These are phyloP conservation scores for Spodoptera litura DNA, from an alignment of 1,140 invertebrate genomes.

Conservation along the genomic window DNA sequence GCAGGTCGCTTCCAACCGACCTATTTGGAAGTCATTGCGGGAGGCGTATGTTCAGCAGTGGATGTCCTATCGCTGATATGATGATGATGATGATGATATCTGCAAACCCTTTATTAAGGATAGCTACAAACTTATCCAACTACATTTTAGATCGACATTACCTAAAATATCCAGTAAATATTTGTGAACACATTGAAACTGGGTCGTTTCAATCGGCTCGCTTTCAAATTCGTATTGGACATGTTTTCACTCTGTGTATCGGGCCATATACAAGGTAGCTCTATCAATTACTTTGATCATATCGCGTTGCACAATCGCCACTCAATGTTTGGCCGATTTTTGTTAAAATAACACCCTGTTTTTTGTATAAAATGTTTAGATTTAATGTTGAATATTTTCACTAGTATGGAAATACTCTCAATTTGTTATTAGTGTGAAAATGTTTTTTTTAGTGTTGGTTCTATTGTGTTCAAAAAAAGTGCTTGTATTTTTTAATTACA, in stretches of 20 bases:
- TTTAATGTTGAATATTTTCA: not conserved
- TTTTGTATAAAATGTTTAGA: not conserved
- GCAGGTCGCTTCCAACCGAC: no score
- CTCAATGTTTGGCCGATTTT: conserved; percentile 20
- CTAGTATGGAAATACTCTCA: not conserved
- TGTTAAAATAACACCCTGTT: conserved; percentile 10
- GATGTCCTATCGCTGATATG: no score
- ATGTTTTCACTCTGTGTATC: conserved; percentile 46
- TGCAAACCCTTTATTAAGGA: no score
- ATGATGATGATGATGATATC: no score
- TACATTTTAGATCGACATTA: not conserved
- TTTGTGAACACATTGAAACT: conserved; percentile 36
- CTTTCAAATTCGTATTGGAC: conserved; percentile 41
- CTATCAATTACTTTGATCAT: conserved; percentile 44
- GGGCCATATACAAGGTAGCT: not conserved
- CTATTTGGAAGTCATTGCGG: no score
- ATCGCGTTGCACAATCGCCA: conserved; percentile 33
- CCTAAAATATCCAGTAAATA: conserved; percentile 9
- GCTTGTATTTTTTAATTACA: no score
- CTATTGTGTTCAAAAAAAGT: no score
- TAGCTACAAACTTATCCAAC: no score
- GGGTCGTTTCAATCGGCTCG: conserved; percentile 46
- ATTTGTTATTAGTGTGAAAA: no score
- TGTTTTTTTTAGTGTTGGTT: no score
- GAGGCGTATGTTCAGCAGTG: no score